phyloP scores from a whole-genome alignment of 2,888 invertebrate species.

The Scotopteryx bipunctaria region DNA sequence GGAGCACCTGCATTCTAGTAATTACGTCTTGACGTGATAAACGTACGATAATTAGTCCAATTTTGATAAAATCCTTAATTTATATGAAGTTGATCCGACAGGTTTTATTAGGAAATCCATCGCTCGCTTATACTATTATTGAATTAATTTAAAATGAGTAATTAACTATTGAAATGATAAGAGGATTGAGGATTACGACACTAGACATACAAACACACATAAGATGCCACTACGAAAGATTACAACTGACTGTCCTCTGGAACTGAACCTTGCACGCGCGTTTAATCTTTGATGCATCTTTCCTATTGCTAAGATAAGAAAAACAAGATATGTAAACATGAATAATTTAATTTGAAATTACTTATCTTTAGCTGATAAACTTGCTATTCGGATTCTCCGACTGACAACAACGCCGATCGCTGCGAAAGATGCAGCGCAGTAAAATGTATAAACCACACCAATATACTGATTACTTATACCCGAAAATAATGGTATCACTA shows the following conservation, averaged over 20 bases:
- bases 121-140: too few relatives aligned
- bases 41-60: slow-evolving; percentile 23
- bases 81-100: background rate
- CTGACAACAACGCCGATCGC: slow-evolving; percentile 60
- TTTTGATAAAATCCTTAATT: slow-evolving; percentile 14
- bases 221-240: background rate
- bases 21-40: slow-evolving; percentile 44
- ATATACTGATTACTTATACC: slow-evolving; percentile 76
- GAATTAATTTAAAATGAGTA: too few relatives aligned
- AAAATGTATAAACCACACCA: slow-evolving; percentile 64
- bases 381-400: slow-evolving; percentile 41
- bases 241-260: background rate
- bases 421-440: slow-evolving; percentile 51
- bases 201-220: background rate
- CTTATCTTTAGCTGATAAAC: slow-evolving; percentile 39
- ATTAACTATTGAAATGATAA: too few relatives aligned
- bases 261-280: background rate
- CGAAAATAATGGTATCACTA: slow-evolving; percentile 79
- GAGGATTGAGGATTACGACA: too few relatives aligned
- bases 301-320: background rate
- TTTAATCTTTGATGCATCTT: background rate
- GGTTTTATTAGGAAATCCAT: too few relatives aligned
- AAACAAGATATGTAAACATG: background rate
- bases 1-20: slow-evolving; percentile 57
- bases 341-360: slow-evolving; percentile 15